Percentiles rank a stretch among this genome's conserved stretches.
These are phyloP conservation scores for Pollachius pollachius DNA, from an alignment of 2,113 vertebrate species.

Conservation along the genomic window DNA sequence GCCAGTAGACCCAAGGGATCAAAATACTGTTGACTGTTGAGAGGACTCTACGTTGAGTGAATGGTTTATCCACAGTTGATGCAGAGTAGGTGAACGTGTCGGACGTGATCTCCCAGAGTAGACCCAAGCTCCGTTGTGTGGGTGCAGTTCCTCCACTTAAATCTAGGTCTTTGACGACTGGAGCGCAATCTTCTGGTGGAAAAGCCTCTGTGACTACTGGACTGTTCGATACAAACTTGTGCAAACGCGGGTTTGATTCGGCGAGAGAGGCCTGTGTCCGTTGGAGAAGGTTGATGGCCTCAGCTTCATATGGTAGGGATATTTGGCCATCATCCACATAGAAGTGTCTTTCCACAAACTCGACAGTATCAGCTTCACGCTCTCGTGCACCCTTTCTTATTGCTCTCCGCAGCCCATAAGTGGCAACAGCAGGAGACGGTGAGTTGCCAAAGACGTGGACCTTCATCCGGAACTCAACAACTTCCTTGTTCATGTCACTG, in stretches of 20 bases:
- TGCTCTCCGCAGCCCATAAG: slow-evolving; percentile 12
- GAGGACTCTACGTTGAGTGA: background rate
- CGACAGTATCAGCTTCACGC: background rate
- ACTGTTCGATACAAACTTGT: slow-evolving; percentile 14
- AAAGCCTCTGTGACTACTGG: slow-evolving; percentile 3
- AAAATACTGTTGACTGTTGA: slow-evolving; percentile 5
- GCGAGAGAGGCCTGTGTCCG: background rate
- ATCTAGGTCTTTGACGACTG: background rate
- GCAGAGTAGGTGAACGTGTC: slow-evolving; percentile 15
- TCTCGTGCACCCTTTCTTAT: background rate
- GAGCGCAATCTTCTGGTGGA: background rate
- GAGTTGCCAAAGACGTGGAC: slow-evolving; percentile 7
- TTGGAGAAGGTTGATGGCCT: background rate
- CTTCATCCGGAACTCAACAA: slow-evolving; percentile 16
- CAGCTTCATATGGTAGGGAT: background rate
- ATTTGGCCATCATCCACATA: slow-evolving; percentile 3
- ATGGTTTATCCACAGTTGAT: background rate
- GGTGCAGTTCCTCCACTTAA: background rate
- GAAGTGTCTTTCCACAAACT: background rate
- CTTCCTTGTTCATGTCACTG: background rate
- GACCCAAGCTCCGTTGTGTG: background rate
- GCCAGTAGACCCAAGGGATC: slow-evolving; percentile 5
- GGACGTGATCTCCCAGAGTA: background rate
- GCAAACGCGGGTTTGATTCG: background rate
- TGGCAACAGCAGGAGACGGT: slow-evolving; percentile 25